A percentile compares a stretch with the other conserved stretches of the same genome.
Conservation (phyloP, 1,140 invertebrate genomes). For the Hyles vespertilio region DNA sequence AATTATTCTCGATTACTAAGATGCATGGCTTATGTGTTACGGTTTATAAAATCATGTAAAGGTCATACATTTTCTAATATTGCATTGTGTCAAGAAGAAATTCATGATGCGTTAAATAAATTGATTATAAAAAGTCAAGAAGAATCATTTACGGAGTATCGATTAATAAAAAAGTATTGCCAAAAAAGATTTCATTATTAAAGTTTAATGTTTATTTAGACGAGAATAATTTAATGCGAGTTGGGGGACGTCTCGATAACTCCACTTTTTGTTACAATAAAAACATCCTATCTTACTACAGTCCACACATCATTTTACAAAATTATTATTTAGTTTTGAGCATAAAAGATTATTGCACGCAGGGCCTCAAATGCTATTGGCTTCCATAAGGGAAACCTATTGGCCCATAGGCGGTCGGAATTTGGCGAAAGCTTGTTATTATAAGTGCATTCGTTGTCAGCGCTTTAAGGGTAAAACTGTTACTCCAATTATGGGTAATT, state of each 20-base stretch:
- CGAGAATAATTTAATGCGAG: slow-evolving; percentile 4
- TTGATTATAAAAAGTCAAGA: no score
- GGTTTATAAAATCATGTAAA: no score
- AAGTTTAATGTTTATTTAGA: slow-evolving; percentile 6
- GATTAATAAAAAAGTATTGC: slow-evolving; percentile 1
- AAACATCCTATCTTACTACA: slow-evolving; percentile 5
- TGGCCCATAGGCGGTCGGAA: slow-evolving; percentile 6
- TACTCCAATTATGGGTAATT: no score
- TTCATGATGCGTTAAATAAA: no score
- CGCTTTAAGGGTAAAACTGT: no score
- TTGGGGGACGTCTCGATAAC: background rate
- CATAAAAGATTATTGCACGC: slow-evolving; percentile 4
- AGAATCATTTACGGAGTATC: no score
- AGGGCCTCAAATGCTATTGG: background rate
- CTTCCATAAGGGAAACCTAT: background rate
- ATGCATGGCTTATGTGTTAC: no score
- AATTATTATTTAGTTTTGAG: background rate
- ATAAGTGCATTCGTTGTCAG: background rate
- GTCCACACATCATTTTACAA: slow-evolving; percentile 2
- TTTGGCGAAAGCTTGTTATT: slow-evolving; percentile 1
- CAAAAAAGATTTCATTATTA: background rate
- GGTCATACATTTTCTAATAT: no score
- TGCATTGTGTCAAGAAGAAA: no score
- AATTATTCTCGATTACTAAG: no score
- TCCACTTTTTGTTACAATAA: slow-evolving; percentile 3